A percentile compares a stretch with the other conserved stretches of the same genome.
Evolutionary conservation across 2,113 vertebrate genomes (phyloP).

Genomic region (Carlito syrichta): DNA sequence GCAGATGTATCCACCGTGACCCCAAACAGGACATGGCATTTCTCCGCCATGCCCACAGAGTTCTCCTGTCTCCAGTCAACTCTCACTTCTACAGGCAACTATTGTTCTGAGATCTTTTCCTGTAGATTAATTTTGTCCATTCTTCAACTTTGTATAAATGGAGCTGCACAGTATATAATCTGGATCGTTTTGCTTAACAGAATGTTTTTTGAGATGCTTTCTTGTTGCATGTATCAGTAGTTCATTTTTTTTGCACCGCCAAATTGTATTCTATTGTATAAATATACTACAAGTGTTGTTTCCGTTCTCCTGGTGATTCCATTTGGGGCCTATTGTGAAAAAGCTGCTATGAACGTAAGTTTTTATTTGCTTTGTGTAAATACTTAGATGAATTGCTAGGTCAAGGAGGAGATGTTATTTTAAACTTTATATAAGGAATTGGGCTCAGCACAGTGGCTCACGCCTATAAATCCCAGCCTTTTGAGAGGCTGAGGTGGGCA

Average conservation of each 20-base stretch:
- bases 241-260: background rate
- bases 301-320: background rate
- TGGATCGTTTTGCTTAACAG: background rate
- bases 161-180: too few relatives aligned
- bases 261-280: background rate
- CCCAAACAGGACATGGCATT: background rate
- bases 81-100: background rate
- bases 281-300: background rate
- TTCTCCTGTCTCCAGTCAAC: background rate
- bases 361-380: background rate
- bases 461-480: too few relatives aligned
- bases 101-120: background rate
- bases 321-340: background rate
- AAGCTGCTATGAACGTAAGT: background rate
- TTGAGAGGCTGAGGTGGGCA: too few relatives aligned
- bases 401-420: background rate
- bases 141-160: background rate
- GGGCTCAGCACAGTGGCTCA: too few relatives aligned
- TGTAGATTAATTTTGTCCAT: background rate
- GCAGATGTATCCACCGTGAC: background rate
- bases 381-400: background rate
- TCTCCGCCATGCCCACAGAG: accelerated
- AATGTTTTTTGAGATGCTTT: background rate
- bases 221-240: background rate
- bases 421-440: background rate